Evolutionary conservation across 2,888 invertebrate species (phyloP).

Genomic region (Myopa tessellatipennis): DNA sequence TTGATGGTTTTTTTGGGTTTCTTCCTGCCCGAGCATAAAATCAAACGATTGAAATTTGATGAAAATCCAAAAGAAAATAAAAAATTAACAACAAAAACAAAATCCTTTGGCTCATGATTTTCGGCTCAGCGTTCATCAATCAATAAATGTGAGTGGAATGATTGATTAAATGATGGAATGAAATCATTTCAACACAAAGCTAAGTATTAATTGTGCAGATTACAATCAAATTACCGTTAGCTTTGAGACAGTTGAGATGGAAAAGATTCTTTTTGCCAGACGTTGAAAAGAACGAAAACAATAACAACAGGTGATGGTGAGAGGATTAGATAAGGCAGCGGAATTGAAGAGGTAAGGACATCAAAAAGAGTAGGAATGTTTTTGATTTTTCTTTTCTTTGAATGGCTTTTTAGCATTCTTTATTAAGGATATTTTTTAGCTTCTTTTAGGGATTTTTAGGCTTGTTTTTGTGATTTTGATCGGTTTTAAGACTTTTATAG

Average conservation of each 20-base stretch:
- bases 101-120: background rate
- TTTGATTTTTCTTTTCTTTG: background rate
- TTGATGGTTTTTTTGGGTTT: too few relatives aligned
- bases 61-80: slow-evolving; percentile 27
- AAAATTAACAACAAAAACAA: background rate
- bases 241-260: slow-evolving; percentile 30
- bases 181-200: slow-evolving; percentile 15
- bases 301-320: background rate
- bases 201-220: slow-evolving; percentile 30
- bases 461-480: background rate
- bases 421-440: background rate
- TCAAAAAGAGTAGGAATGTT: background rate
- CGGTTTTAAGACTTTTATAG: background rate
- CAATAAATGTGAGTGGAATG: background rate
- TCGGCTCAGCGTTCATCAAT: background rate
- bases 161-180: background rate
- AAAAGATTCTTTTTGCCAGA: slow-evolving; percentile 18
- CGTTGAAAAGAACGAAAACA: background rate
- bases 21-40: background rate
- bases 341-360: background rate
- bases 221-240: slow-evolving; percentile 34
- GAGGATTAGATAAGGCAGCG: background rate
- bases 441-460: background rate
- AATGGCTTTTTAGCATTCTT: background rate
- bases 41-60: slow-evolving; percentile 11